Percentiles rank a stretch among this genome's conserved stretches.
Evolutionary conservation across 53 echinoderm and acorn worm genomes (phyloP).

Genomic region (Crossaster papposus): DNA sequence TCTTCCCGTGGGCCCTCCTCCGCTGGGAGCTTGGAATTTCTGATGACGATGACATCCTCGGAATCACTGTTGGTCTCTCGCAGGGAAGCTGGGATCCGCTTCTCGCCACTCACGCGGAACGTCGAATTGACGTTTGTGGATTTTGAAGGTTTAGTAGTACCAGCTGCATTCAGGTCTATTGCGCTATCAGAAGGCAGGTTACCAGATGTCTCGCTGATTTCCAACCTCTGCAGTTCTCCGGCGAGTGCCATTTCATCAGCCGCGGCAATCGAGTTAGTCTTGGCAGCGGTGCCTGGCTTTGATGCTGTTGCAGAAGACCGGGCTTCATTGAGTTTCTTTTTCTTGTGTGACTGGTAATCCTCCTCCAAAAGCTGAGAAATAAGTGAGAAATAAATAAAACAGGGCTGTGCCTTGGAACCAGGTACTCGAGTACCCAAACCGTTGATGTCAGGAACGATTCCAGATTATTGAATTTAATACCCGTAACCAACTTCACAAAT

Average conservation of each 20-base stretch:
- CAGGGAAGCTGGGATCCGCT: background rate
- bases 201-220: background rate
- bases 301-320: background rate
- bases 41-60: background rate
- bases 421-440: too few relatives aligned
- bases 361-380: constrained; percentile 42
- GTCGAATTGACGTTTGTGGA: background rate
- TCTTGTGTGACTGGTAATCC: background rate
- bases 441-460: too few relatives aligned
- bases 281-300: background rate
- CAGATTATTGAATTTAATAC: too few relatives aligned
- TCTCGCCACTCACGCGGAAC: background rate
- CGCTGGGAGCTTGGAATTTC: background rate
- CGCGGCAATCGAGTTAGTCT: background rate
- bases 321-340: background rate
- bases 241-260: constrained; percentile 3
- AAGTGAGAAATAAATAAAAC: background rate
- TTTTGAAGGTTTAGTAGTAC: background rate
- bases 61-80: background rate
- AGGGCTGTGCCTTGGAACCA: too few relatives aligned
- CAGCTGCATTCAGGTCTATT: background rate
- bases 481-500: too few relatives aligned
- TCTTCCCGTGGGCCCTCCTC: constrained; percentile 1
- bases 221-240: background rate
- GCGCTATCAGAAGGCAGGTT: background rate